Conservation (phyloP, 2,797 vertebrate genomes). For the Alexandromys oeconomus region DNA sequence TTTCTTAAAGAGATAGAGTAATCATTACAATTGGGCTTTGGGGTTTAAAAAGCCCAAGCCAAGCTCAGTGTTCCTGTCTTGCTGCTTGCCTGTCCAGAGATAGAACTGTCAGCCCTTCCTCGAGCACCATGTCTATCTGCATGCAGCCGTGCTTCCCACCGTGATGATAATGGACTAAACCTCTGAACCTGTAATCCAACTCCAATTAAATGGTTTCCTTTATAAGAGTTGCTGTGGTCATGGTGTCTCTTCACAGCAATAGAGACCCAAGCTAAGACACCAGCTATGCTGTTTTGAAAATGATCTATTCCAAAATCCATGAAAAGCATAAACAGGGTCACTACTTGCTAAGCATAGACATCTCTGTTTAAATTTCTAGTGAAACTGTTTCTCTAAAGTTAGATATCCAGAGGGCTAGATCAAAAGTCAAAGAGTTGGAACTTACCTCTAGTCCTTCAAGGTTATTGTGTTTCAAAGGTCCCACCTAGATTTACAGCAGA, state of each 20-base stretch:
- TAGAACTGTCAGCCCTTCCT: background rate
- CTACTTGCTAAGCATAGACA: background rate
- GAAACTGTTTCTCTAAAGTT: background rate
- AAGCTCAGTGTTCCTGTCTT: background rate
- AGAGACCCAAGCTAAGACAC: background rate
- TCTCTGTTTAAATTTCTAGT: background rate
- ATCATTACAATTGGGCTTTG: background rate
- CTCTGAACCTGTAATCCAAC: background rate
- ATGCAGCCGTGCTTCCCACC: background rate
- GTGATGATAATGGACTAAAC: background rate
- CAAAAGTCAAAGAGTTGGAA: too few relatives aligned
- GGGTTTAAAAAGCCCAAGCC: background rate
- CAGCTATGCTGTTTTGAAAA: background rate
- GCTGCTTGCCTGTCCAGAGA: background rate
- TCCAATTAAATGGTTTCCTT: background rate
- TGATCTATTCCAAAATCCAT: background rate
- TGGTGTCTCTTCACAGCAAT: background rate
- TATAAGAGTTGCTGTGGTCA: background rate
- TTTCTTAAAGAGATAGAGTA: too few relatives aligned
- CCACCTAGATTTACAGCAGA: too few relatives aligned
- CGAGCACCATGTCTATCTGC: background rate
- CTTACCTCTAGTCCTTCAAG: too few relatives aligned
- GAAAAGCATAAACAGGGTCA: background rate
- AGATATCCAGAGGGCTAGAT: background rate
- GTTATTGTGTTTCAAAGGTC: too few relatives aligned